phyloP scores from a whole-genome alignment of 2,113 vertebrate genomes.

The Arenaria interpres region DNA sequence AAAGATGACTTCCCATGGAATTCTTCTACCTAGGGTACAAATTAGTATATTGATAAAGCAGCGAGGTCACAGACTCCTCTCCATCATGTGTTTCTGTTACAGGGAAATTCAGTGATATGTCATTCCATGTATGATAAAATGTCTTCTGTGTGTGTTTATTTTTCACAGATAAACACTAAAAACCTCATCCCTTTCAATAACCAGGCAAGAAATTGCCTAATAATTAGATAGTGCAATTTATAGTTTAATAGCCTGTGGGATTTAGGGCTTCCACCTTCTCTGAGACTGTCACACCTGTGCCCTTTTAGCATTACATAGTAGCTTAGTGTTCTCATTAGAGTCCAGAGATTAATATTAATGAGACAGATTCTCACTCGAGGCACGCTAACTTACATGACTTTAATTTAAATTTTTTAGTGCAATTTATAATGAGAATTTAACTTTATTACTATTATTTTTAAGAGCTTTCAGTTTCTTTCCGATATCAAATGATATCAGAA shows the following conservation, averaged over 20 bases:
- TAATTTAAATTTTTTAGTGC: conserved; percentile 23
- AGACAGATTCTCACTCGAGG: conserved; percentile 12
- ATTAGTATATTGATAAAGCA: conserved; percentile 13
- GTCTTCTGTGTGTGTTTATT: not conserved
- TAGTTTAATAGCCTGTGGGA: conserved; percentile 64
- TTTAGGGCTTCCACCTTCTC: conserved; percentile 36
- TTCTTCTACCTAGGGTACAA: not conserved
- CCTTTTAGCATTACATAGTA: conserved; percentile 45
- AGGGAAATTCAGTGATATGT: not conserved
- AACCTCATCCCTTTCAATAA: conserved; percentile 2
- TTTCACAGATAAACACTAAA: conserved; percentile 4
- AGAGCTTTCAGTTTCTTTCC: not conserved
- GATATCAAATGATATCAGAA: not conserved
- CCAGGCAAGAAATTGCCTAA: conserved; percentile 44
- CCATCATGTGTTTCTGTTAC: not conserved
- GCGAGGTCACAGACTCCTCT: not conserved
- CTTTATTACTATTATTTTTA: conserved; percentile 9
- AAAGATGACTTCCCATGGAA: not conserved
- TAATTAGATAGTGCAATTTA: conserved; percentile 45
- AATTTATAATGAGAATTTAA: not conserved
- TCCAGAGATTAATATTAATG: conserved; percentile 63
- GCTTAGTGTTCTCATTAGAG: conserved; percentile 39
- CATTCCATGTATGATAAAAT: not conserved
- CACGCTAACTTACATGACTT: conserved; percentile 35
- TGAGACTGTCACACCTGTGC: conserved; percentile 44